Base-by-base conservation (phyloP, 2,888 invertebrate genomes). In the Pocota personata region DNA sequence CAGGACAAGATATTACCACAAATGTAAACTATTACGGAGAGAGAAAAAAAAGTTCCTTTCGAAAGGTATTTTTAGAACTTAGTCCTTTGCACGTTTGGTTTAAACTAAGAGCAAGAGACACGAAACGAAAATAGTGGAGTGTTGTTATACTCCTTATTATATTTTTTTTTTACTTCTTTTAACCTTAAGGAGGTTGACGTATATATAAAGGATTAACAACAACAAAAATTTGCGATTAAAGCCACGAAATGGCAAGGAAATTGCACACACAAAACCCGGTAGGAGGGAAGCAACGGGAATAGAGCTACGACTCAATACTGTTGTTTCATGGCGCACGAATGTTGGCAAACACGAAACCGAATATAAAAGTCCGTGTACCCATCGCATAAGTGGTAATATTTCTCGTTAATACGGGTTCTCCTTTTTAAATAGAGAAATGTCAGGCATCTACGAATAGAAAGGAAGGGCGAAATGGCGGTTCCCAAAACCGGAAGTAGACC, bases 31-130 rank as follows among this genome's bases (percentile, higher is more conserved):
- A 16, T 46, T 14, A 8, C 5, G 12, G 8, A 3, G 8, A 8
- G 14, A 8, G 2, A 16, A 52, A 27, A 35, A 21, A 3, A 16
- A 50, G 35, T 19, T 52, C 21, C 8, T 50, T 57, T 43, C 67
- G 75, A 64, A 16, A 12, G 30, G 37, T 71, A 69, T 87, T 82
- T 82, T 87, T 76, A 62, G 87, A 82, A 67, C 86, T 83, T 55
- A 55, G 55, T 87, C 83, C 89, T 88, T 89, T 89, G 90, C 90
- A 88, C 89, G 90, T 89, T 90, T 88, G 89, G 89, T 89, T 90
- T 90, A 90, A 90, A 90, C 90, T 90, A 89, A 90, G 90, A 88
- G 87, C 83, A 87, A 88, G 88, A 72, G 86, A 82, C 83, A 87
- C 71, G 66, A 72, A 87, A 75, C 69, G 86, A 88, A 69, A 88